Base-by-base conservation (phyloP, 2,797 vertebrate genomes). In the Limosa lapponica region DNA sequence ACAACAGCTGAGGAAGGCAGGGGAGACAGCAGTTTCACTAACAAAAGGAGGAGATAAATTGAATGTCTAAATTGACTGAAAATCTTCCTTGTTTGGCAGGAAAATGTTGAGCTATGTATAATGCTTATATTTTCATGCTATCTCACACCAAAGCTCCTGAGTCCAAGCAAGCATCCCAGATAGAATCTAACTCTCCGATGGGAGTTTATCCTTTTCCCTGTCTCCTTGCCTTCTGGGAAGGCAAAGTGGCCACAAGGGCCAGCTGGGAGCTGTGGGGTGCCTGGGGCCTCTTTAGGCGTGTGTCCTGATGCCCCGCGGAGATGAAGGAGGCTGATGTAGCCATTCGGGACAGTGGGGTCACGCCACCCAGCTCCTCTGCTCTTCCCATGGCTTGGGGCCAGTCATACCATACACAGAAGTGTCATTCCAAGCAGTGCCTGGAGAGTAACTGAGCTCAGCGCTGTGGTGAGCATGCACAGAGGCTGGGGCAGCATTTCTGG, bases 221-320 rank as follows among this genome's bases (percentile, higher is more conserved):
- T 49, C 61, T 71, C 15, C 55, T 48, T 57, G 55, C 30, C 30
- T 4, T 3, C 37, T 61, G 36, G 36, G 58, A 61, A 66, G 41
- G n/a, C 37, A 41, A 8, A 1, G 0, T 41, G 34, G 16, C 34
- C 23, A 11, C 8, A 10, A 17, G 17, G 19, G 18, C 23, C 46
- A 46, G 3, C 12, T 1, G 10, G 46, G 24, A 84, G 22, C 48
- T 39, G 9, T 52, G 19, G 19, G 52, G 37, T 57, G 23, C 27
- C 27, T 4, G 1, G 37, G 10, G 41, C 37, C 19, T 41, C 32
- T 39, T 51, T 0, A 3, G 16, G 13, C 1, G 0, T 20, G 11
- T 3, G 14, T 16, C 3, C 36, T 59, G 34, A 27, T 66, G 25
- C 4, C 8, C 25, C 1, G 0, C 23, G n/a, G 75, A 67, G 65